A percentile compares a stretch with the other conserved stretches of the same genome.
phyloP scores from a whole-genome alignment of 2,888 invertebrate genomes.

The Drosophila ustulata region DNA sequence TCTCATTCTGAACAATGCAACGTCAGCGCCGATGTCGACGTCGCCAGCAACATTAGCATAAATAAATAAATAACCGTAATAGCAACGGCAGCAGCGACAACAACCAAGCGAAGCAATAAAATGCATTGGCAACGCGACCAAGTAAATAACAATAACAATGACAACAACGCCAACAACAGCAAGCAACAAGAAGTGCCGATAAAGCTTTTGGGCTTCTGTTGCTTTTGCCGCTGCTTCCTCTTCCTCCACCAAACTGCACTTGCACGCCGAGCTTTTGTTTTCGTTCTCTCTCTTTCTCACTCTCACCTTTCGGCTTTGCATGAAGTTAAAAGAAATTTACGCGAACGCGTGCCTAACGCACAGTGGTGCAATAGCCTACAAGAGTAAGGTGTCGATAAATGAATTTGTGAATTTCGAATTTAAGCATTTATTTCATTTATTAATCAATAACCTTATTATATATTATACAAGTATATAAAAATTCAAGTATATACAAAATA shows the following conservation, averaged over 20 bases:
- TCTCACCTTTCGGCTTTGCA: slow-evolving; percentile 17
- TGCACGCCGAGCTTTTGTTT: slow-evolving; percentile 59
- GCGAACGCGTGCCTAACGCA: slow-evolving; percentile 40
- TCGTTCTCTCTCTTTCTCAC: slow-evolving; percentile 25
- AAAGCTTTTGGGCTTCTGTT: slow-evolving; percentile 61
- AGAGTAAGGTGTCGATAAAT: not conserved
- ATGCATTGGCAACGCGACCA: slow-evolving; percentile 57
- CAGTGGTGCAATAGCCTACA: slow-evolving; percentile 33
- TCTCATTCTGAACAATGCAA: slow-evolving; percentile 76
- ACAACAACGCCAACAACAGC: slow-evolving; percentile 11
- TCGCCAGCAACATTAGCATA: slow-evolving; percentile 71
- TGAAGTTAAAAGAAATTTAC: slow-evolving; percentile 34
- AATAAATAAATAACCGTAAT: slow-evolving; percentile 78
- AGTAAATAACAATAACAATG: slow-evolving; percentile 53
- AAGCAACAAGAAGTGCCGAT: slow-evolving; percentile 38
- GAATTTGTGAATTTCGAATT: not conserved
- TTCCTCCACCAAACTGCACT: slow-evolving; percentile 46
- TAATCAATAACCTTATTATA: too few relatives aligned
- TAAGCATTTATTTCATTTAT: not conserved
- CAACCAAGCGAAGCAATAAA: slow-evolving; percentile 42
- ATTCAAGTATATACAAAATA: not conserved
- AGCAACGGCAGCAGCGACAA: slow-evolving; percentile 43
- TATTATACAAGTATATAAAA: too few relatives aligned
- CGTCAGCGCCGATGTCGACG: slow-evolving; percentile 51
- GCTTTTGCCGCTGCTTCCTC: slow-evolving; percentile 29